Evolutionary conservation across 2,888 invertebrate genomes (phyloP), one percentile per base, ranked within the genome.

Genomic region (Drosophila acutilabella): DNA sequence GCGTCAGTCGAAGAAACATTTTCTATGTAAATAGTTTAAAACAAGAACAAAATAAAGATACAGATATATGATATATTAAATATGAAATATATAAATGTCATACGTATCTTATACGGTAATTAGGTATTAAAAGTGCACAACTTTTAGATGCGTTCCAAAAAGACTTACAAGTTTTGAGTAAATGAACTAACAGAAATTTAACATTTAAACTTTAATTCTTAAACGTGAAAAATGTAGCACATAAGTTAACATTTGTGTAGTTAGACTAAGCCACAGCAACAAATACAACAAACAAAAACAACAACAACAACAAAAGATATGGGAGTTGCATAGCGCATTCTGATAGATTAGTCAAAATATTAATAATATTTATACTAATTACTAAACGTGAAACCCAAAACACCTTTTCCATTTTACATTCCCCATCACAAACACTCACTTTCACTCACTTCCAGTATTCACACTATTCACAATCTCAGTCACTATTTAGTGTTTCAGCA

Each of bases 101-200:
- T 71, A 58, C 47, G 52, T 44, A 57, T 64, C 41, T 56, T 38
- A 62, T 52, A 64, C 60, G 53, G 47, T 65, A 45, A 61, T 66
- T 83, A 83, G 75, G 66, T 64, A 69, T 67, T 64, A 57, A 61
- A 75, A 66, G 70, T 74, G 84, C 83, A 89, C 89, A 78, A 84
- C 64, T 82, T 86, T 69, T 78, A 85, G 85, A 86, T 73, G 80
- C 86, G 83, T 85, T 88, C 81, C 68, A 84, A 86, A 69, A 70
- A 86, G 87, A 84, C 83, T 88, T 88, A 87, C 65, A 78, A 71
- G 74, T 88, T 66, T 88, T 76, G 70, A 77, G 70, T 77, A 75
- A 64, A 74, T 40, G 45, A 67, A 50, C 58, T 65, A 59, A 60
- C 45, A 74, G 41, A 54, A 56, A 51, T 30, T 62, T 44, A 59